phyloP scores from a whole-genome alignment of 2,888 invertebrate species.

The Pyralis farinalis region DNA sequence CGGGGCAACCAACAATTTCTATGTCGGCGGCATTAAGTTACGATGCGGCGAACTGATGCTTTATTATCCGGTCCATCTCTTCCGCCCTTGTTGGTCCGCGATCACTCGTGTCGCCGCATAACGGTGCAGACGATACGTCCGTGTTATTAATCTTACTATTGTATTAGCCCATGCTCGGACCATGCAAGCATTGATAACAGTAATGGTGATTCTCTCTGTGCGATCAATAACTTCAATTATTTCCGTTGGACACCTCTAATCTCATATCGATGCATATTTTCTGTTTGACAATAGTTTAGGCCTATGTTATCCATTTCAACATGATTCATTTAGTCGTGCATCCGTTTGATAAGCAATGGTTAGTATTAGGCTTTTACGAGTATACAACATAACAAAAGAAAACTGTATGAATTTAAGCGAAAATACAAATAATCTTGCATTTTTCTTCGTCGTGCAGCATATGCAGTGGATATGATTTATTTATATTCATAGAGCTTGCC shows the following conservation, averaged over 20 bases:
- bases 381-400: no score
- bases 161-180: slow-evolving; percentile 67
- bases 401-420: no score
- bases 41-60: slow-evolving; percentile 65
- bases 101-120: slow-evolving; percentile 69
- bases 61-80: slow-evolving; percentile 77
- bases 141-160: slow-evolving; percentile 77
- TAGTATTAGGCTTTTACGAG: no score
- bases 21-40: slow-evolving; percentile 71
- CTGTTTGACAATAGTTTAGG: slow-evolving; percentile 3
- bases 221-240: slow-evolving; percentile 68
- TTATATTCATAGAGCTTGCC: slow-evolving; percentile 8
- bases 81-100: slow-evolving; percentile 72
- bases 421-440: background rate
- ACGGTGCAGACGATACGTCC: slow-evolving; percentile 64
- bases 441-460: slow-evolving; percentile 1
- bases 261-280: slow-evolving; percentile 15
- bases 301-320: background rate
- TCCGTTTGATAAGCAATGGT: no score
- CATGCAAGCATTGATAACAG: slow-evolving; percentile 70
- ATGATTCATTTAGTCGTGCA: background rate
- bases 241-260: slow-evolving; percentile 56
- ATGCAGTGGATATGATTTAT: slow-evolving; percentile 12
- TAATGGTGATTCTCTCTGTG: slow-evolving; percentile 58
- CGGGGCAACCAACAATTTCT: slow-evolving; percentile 69